Conservation (phyloP, 2,797 vertebrate species). For the Arrhamphus sclerolepis region DNA sequence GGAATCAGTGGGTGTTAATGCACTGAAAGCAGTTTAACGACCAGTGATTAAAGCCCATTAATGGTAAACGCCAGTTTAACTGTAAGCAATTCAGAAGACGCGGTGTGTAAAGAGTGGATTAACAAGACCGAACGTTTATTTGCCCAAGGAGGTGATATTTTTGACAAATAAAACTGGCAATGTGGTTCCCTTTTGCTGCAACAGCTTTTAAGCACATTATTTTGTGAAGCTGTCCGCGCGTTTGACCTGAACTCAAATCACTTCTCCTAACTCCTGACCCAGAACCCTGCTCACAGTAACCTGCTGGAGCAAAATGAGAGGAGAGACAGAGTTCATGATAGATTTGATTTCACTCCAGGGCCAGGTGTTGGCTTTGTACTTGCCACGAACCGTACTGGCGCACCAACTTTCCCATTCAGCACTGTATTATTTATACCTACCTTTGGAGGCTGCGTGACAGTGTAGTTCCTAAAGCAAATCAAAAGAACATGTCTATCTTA, state of each 20-base stretch:
- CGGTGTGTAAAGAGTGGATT: neutral
- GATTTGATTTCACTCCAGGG: constrained; percentile 80
- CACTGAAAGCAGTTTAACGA: constrained; percentile 69
- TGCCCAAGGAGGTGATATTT: neutral
- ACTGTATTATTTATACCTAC: constrained; percentile 69
- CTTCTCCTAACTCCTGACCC: constrained; percentile 72
- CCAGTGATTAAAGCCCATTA: constrained; percentile 59
- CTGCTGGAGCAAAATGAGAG: constrained; percentile 65
- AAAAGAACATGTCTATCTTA: constrained; percentile 27
- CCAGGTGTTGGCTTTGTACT: constrained; percentile 83
- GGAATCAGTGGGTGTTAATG: constrained; percentile 61
- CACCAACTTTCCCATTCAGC: constrained; percentile 52
- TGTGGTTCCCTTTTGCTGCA: constrained; percentile 41
- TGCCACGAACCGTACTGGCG: constrained; percentile 65
- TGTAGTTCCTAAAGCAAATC: constrained; percentile 40
- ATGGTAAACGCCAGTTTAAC: constrained; percentile 18
- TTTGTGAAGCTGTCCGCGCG: constrained; percentile 70
- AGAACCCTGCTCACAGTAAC: constrained; percentile 64
- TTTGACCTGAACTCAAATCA: constrained; percentile 71
- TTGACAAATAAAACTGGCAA: constrained; percentile 14
- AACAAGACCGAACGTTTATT: constrained; percentile 6
- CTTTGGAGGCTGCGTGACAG: constrained; percentile 43
- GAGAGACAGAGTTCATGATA: constrained; percentile 77
- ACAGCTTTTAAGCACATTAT: constrained; percentile 80
- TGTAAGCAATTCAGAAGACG: constrained; percentile 40